Evolutionary conservation across 2,113 vertebrate genomes (phyloP).

Genomic region (Camarhynchus parvulus): DNA sequence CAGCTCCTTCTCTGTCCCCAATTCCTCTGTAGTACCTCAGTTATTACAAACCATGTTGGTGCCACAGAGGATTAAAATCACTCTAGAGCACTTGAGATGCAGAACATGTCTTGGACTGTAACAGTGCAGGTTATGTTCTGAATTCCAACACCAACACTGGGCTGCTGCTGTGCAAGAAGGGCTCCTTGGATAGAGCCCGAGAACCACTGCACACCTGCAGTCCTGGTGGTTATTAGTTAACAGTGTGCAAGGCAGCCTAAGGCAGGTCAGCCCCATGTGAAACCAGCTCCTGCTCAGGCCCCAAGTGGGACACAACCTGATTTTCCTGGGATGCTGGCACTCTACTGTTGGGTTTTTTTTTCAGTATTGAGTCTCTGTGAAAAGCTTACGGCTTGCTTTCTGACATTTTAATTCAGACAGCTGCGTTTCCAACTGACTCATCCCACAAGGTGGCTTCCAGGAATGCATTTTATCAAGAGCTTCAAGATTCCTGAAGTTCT

Average conservation of each 20-base stretch:
- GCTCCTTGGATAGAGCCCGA: background rate
- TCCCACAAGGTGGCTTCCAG: background rate
- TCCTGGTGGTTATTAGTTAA: accelerated
- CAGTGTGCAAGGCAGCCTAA: accelerated
- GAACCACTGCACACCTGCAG: background rate
- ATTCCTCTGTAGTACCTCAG: background rate
- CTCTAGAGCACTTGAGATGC: background rate
- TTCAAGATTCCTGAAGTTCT: background rate
- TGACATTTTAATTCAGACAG: accelerated
- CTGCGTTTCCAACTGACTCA: background rate
- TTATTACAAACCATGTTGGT: background rate
- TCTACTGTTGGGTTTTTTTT: background rate
- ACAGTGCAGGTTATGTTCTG: background rate
- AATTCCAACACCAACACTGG: background rate
- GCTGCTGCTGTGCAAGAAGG: background rate
- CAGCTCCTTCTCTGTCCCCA: background rate
- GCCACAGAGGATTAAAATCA: background rate
- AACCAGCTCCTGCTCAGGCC: background rate
- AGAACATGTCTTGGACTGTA: background rate
- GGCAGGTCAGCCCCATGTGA: background rate
- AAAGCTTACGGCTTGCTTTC: background rate
- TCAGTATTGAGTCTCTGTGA: background rate
- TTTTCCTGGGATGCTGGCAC: background rate
- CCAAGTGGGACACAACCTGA: background rate
- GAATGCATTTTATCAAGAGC: background rate